Conservation (phyloP, 2,113 vertebrate species). For the Myocastor coypus region DNA sequence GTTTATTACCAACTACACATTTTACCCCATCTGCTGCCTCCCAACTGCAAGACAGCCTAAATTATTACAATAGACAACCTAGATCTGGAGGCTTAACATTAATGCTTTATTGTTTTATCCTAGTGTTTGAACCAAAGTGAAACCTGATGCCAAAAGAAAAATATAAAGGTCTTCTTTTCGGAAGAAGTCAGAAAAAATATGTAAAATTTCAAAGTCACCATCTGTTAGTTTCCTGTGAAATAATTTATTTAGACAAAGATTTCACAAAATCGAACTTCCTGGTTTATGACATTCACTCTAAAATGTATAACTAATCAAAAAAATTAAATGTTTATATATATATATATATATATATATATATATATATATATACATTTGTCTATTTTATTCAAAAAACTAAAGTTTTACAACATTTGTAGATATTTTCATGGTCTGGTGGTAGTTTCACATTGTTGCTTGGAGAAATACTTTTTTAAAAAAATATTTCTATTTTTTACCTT, state of each 20-base stretch:
- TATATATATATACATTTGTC: background rate
- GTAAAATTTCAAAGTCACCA: background rate
- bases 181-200: conserved; percentile 18
- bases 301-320: background rate
- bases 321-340: background rate
- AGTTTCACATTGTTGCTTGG: background rate
- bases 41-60: background rate
- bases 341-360: too few relatives aligned
- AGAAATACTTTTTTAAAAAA: background rate
- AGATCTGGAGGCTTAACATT: background rate
- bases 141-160: conserved; percentile 30
- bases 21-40: background rate
- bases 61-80: background rate
- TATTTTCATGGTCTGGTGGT: background rate
- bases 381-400: background rate
- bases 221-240: background rate
- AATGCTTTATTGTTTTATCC: background rate
- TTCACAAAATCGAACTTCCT: background rate
- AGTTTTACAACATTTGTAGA: background rate
- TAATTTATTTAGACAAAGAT: conserved; percentile 3
- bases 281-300: conserved; percentile 24
- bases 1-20: background rate
- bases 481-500: background rate
- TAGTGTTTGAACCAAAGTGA: conserved; percentile 21
- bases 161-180: background rate